Evolutionary conservation across 2,888 invertebrate genomes (phyloP).

Genomic region (Caenorhabditis doughertyi): DNA sequence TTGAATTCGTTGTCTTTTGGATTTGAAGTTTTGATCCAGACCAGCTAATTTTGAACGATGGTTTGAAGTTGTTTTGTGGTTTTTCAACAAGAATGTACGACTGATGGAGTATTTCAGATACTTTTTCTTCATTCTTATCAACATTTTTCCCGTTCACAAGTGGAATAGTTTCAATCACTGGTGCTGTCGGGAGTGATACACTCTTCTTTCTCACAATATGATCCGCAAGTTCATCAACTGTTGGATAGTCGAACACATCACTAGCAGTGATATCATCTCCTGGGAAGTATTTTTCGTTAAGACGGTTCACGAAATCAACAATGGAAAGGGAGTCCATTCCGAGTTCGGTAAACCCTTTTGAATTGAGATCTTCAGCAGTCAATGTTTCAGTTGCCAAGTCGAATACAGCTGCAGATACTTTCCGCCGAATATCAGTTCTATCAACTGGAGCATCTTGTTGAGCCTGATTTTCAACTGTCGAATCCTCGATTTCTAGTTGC

Average conservation of each 20-base stretch:
- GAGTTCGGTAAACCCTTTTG: conserved; percentile 75
- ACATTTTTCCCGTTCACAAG: too few species aligned
- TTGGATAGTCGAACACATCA: conserved; percentile 74
- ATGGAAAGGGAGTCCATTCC: conserved; percentile 79
- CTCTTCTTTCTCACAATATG: conserved; percentile 57
- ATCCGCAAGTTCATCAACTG: conserved; percentile 66
- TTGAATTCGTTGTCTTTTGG: neutral
- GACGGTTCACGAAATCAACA: conserved; percentile 77
- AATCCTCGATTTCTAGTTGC: too few species aligned
- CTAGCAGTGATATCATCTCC: conserved; percentile 67
- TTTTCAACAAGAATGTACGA: neutral
- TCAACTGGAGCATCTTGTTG: neutral
- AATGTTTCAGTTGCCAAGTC: conserved; percentile 62
- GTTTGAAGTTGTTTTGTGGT: neutral
- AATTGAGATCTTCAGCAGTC: conserved; percentile 49
- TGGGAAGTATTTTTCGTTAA: conserved; percentile 69
- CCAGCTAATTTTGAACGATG: neutral
- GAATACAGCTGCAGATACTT: conserved; percentile 48
- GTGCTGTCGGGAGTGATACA: conserved; percentile 8
- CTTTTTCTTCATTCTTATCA: neutral
- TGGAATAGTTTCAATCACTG: conserved; percentile 1
- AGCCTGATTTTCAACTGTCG: neutral
- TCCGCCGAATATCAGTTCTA: conserved; percentile 45
- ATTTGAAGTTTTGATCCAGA: neutral
- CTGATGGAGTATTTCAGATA: conserved; percentile 13